These are phyloP conservation scores for Lordiphosa clarofinis DNA, from an alignment of 1,140 invertebrate species.

Conservation along the genomic window DNA sequence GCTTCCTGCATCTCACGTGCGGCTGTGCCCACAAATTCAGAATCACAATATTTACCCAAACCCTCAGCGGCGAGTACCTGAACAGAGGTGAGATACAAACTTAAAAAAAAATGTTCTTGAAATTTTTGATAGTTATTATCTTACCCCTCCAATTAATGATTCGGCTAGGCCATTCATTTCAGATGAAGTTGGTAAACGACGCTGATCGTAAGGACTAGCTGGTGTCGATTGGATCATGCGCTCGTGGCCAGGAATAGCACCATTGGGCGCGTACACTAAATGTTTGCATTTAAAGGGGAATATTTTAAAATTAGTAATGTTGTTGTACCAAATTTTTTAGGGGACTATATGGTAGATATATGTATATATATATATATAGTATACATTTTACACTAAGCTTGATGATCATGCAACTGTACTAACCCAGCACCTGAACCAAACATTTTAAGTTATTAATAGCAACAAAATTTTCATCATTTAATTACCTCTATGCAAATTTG, in stretches of 20 bases:
- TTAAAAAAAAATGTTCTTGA: neutral
- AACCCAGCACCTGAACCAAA: too few species aligned
- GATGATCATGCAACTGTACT: conserved; percentile 39
- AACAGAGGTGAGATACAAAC: conserved; percentile 6
- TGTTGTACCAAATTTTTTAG: neutral
- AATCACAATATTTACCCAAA: conserved; percentile 94
- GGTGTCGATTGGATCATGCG: conserved; percentile 88
- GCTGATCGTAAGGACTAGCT: conserved; percentile 87
- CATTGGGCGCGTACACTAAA: conserved; percentile 82
- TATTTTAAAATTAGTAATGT: neutral
- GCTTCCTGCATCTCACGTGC: conserved; percentile 97
- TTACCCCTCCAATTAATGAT: conserved; percentile 94
- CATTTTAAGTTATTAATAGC: too few species aligned
- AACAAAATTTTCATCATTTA: too few species aligned
- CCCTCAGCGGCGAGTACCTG: conserved; percentile 96
- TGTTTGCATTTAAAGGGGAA: conserved; percentile 29
- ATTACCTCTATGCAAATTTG: too few species aligned
- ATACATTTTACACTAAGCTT: conserved; percentile 27
- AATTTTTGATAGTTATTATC: conserved; percentile 17
- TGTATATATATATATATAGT: too few species aligned
- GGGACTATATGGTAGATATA: neutral
- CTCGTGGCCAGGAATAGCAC: conserved; percentile 83
- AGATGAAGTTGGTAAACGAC: conserved; percentile 82
- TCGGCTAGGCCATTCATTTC: conserved; percentile 95
- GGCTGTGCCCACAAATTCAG: conserved; percentile 94